Percentiles rank a stretch among this genome's conserved stretches.
Evolutionary conservation across 2,113 vertebrate genomes (phyloP).

Genomic region (Leptocoma aspasia): DNA sequence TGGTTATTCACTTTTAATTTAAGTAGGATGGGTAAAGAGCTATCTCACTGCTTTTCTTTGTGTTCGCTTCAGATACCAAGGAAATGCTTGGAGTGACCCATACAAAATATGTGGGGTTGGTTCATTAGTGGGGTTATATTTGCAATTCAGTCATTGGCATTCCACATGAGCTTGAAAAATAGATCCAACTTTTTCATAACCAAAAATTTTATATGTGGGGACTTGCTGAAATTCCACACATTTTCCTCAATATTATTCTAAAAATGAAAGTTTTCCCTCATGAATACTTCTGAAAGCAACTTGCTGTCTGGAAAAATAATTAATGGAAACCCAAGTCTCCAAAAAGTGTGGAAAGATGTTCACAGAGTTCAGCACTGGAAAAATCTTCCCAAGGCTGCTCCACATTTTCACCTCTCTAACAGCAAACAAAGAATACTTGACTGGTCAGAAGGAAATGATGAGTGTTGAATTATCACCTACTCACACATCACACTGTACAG

Average conservation of each 20-base stretch:
- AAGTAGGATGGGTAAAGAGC: neutral
- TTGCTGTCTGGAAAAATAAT: neutral
- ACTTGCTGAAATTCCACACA: neutral
- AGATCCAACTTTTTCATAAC: neutral
- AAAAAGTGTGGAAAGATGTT: neutral
- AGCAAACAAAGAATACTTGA: neutral
- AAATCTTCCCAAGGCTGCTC: neutral
- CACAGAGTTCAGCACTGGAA: neutral
- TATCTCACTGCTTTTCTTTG: neutral
- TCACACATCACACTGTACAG: neutral
- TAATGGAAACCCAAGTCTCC: neutral
- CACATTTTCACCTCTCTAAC: neutral
- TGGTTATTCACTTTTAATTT: neutral
- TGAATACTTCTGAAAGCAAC: neutral
- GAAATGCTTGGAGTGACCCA: neutral
- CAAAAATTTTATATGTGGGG: neutral
- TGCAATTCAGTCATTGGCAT: neutral
- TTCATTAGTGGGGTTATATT: neutral
- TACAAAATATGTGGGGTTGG: neutral
- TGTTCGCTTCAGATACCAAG: neutral
- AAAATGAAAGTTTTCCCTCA: neutral
- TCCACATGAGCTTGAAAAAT: neutral
- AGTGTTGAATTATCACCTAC: neutral
- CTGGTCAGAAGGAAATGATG: neutral
- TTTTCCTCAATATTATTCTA: neutral